A percentile compares a stretch with the other conserved stretches of the same genome.
Conservation (phyloP, 2,888 invertebrate species). For the Sympetrum striolatum region DNA sequence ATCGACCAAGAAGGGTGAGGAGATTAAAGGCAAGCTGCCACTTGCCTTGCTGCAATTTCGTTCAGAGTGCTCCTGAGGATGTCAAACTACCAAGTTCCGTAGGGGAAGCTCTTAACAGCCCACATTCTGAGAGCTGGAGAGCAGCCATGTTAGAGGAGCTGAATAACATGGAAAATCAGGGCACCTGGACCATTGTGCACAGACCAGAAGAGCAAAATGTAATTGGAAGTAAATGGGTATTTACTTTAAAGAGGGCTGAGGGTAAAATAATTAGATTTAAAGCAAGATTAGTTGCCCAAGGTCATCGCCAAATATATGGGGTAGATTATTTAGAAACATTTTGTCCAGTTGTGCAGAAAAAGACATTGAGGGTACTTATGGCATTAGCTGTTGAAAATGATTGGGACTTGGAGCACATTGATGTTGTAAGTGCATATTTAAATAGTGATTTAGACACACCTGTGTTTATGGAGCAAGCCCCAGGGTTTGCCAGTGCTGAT, state of each 20-base stretch:
- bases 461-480: background rate
- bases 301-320: too few species aligned
- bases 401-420: conserved; percentile 43
- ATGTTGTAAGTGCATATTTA: background rate
- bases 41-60: too few species aligned
- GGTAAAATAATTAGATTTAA: background rate
- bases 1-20: too few species aligned
- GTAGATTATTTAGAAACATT: too few species aligned
- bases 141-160: background rate
- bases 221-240: conserved; percentile 37
- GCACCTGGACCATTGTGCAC: background rate
- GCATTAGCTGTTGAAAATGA: background rate
- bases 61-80: too few species aligned
- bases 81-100: too few species aligned
- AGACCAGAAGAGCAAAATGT: background rate
- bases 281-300: conserved; percentile 33
- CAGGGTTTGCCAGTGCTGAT: background rate
- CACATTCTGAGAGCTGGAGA: background rate
- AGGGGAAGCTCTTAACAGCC: background rate
- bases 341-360: too few species aligned
- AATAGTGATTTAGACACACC: background rate
- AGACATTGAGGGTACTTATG: too few species aligned
- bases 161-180: background rate
- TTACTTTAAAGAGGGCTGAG: conserved; percentile 1
- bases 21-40: too few species aligned